phyloP scores from a whole-genome alignment of 2,113 vertebrate genomes.

The Cheirogaleus medius region DNA sequence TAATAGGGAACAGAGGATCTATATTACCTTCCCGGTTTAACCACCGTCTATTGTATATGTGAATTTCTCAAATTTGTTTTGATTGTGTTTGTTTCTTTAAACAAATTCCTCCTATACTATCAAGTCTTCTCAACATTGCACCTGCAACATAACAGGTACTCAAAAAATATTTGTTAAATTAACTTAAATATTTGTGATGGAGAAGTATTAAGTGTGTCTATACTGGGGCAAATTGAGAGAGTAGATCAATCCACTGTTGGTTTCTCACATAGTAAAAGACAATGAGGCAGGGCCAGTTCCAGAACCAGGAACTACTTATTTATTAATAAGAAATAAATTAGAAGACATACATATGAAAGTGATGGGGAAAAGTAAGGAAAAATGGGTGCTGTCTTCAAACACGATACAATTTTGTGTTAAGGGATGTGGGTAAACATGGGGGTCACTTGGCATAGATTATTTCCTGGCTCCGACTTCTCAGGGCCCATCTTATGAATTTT shows the following conservation, averaged over 20 bases:
- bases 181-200: not conserved
- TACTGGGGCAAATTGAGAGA: not conserved
- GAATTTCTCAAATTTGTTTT: not conserved
- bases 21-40: not conserved
- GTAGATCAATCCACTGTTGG: not conserved
- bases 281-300: not conserved
- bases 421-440: too few relatives aligned
- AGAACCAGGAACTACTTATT: not conserved
- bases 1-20: not conserved
- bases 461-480: too few relatives aligned
- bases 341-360: not conserved
- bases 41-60: not conserved
- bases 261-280: not conserved
- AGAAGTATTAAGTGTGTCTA: not conserved
- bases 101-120: not conserved
- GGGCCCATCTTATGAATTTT: too few relatives aligned
- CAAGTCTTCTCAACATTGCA: not conserved
- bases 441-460: too few relatives aligned
- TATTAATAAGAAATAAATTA: slow-evolving; percentile 17
- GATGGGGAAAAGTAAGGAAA: not conserved
- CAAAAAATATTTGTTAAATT: not conserved
- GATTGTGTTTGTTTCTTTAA: not conserved
- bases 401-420: too few relatives aligned
- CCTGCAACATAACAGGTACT: not conserved
- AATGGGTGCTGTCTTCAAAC: not conserved